Base-by-base conservation (phyloP, 2,888 invertebrate species). In the Oscheius sp. region DNA sequence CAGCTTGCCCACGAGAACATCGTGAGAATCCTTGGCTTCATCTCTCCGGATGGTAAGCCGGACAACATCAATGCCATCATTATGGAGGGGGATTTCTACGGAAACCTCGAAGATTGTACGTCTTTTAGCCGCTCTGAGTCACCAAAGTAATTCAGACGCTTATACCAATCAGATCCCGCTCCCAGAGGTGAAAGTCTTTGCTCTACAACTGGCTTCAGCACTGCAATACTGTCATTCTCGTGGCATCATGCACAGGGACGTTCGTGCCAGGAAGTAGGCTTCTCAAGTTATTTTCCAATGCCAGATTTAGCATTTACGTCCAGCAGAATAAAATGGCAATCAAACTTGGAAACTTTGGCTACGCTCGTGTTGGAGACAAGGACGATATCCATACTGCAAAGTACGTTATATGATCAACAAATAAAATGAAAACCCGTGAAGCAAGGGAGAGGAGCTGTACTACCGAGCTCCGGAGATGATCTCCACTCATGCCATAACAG, bases 401-500 rank as follows among this genome's bases (percentile, higher is more conserved):
- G 29, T 13, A 53, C 29, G 13, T 21, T 21, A 21, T 21, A 21
- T 21, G 21, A 21, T 21, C 4, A 11, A 13, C 50, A 50, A 53
- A 53, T 11, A 3, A 53, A 13, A 21, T 21, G 21, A 53, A 11
- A 53, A 11, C 0, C 3, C 11, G 47, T 63, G 7, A 42, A 63
- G 63, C 5, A 21, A 29, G 1, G 29, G 21, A 4, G 50, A 50
- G 7, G 63, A 63, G 21, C 21, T 63, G 13, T 50, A 21, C 47
- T 63, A 63, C 48, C n/a, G 32, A 21, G 63, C 63, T 0, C 63
- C 63, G 29, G 63, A 63, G 29, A 48, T 50, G n/a, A 21, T 13
- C 48, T n/a, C 35, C 37, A 42, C 1, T 1, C 4, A 42, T 5
- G 58, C 2, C 4, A 37, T 48, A 5, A 48, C 50, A 21, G 21